Evolutionary conservation across 1,140 invertebrate genomes (phyloP).

Genomic region (Battus philenor): DNA sequence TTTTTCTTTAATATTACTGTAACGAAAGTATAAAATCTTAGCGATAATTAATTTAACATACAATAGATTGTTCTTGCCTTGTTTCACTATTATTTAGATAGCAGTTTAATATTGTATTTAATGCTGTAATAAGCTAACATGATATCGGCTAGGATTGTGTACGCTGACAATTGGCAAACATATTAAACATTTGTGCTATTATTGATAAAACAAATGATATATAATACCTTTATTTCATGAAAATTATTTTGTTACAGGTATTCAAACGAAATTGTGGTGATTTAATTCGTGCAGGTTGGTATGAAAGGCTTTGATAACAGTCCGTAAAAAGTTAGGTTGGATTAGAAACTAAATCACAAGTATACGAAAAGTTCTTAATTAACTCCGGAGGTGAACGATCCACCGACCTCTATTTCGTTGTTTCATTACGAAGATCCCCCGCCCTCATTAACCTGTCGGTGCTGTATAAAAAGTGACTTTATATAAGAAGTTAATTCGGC

Average conservation of each 20-base stretch:
- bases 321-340: conserved; percentile 12
- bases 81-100: no score
- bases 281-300: conserved; percentile 39
- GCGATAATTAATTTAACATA: no score
- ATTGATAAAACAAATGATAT: no score
- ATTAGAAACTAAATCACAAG: conserved; percentile 28
- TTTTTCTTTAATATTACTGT: no score
- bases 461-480: conserved; percentile 64
- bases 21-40: no score
- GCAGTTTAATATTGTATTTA: no score
- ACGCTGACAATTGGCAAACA: no score
- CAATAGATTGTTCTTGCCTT: no score
- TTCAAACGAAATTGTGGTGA: conserved; percentile 19
- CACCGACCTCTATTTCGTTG: conserved; percentile 24
- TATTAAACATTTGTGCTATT: no score
- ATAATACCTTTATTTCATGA: no score
- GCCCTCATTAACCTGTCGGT: conserved; percentile 57
- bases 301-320: conserved; percentile 18
- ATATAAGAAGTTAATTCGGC: conserved; percentile 70
- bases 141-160: no score
- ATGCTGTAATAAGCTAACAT: no score
- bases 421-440: conserved; percentile 53
- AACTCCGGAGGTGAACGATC: conserved; percentile 25
- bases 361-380: conserved; percentile 39
- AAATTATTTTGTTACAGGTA: conserved; percentile 45